Evolutionary conservation across 2,797 vertebrate species (phyloP).

Genomic region (Florisuga fusca): DNA sequence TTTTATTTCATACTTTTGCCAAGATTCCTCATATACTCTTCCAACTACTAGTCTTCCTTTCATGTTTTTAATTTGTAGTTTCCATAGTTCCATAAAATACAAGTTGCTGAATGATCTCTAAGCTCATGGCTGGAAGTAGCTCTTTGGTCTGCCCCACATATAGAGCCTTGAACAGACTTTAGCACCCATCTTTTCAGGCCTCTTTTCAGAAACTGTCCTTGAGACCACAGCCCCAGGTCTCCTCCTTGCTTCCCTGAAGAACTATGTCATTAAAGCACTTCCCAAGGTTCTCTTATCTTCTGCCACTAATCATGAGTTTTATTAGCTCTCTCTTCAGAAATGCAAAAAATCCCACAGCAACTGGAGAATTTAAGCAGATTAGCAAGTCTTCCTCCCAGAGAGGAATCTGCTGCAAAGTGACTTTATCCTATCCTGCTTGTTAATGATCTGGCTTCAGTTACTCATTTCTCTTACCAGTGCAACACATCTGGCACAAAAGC

Average conservation of each 20-base stretch:
- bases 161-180: not conserved
- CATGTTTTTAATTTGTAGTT: constrained; percentile 8
- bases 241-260: not conserved
- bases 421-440: not conserved
- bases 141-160: not conserved
- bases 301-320: not conserved
- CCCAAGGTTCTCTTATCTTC: not conserved
- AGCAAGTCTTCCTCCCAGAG: not conserved
- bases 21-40: constrained; percentile 3
- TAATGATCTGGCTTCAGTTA: not conserved
- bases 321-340: not conserved
- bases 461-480: not conserved
- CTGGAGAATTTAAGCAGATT: not conserved
- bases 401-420: not conserved
- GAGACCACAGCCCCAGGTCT: not conserved
- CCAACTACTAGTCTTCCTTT: not conserved
- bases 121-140: not conserved
- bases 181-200: not conserved
- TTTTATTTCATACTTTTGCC: constrained; percentile 26
- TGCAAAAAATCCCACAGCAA: not conserved
- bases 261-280: not conserved
- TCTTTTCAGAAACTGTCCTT: not conserved
- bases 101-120: not conserved
- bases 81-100: not conserved
- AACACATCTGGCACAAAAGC: constrained; percentile 9